These are phyloP conservation scores for Drosophila burlai DNA, from an alignment of 1,140 invertebrate genomes.

Conservation along the genomic window DNA sequence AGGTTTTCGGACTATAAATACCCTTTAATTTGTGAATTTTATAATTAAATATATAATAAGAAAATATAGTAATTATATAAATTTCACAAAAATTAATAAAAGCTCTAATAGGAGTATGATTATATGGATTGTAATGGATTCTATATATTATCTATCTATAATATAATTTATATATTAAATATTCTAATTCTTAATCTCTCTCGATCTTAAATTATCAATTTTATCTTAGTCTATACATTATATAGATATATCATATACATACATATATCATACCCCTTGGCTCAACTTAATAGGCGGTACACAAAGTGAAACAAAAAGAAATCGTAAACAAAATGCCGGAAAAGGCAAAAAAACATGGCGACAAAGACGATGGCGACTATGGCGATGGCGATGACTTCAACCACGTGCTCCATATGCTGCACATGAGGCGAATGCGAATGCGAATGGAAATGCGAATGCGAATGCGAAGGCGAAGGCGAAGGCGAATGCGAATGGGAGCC, in stretches of 20 bases:
- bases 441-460: slow-evolving; percentile 6
- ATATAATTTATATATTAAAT: too few relatives aligned
- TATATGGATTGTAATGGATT: too few relatives aligned
- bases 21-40: not conserved
- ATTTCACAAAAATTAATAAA: not conserved
- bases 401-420: slow-evolving; percentile 73
- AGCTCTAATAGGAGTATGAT: not conserved
- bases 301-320: slow-evolving; percentile 41
- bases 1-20: not conserved
- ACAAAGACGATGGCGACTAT: slow-evolving; percentile 39
- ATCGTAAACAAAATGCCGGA: slow-evolving; percentile 83
- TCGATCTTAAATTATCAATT: not conserved
- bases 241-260: too few relatives aligned
- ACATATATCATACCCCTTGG: not conserved
- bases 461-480: too few relatives aligned
- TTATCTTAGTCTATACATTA: not conserved
- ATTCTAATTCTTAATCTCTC: not conserved
- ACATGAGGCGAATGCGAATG: slow-evolving; percentile 39
- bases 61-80: not conserved
- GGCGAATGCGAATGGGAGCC: not conserved
- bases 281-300: not conserved
- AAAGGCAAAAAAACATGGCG: slow-evolving; percentile 78
- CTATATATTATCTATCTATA: too few relatives aligned
- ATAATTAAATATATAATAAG: not conserved
- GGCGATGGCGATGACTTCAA: slow-evolving; percentile 17